These are phyloP conservation scores for Vicugna pacos DNA, from an alignment of 2,113 vertebrate species.

Conservation along the genomic window DNA sequence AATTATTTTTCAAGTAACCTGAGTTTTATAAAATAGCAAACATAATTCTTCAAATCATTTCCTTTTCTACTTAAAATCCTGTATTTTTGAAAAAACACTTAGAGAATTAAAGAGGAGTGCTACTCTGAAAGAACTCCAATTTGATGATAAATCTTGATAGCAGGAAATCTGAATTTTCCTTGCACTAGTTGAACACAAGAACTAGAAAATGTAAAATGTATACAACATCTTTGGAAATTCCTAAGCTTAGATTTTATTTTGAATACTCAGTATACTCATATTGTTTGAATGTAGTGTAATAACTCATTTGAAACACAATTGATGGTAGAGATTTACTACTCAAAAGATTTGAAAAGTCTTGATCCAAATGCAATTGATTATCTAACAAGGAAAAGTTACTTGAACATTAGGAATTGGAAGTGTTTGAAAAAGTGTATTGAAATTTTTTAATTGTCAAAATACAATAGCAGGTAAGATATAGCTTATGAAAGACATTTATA, in stretches of 20 bases:
- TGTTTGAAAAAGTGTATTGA: not conserved
- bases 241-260: not conserved
- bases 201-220: not conserved
- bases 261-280: not conserved
- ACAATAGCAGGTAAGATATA: not conserved
- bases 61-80: not conserved
- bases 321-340: not conserved
- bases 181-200: not conserved
- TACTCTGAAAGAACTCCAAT: not conserved
- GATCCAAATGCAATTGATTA: not conserved
- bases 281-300: not conserved
- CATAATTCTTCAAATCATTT: not conserved
- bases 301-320: not conserved
- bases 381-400: not conserved
- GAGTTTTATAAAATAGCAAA: not conserved
- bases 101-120: not conserved
- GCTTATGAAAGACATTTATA: not conserved
- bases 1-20: not conserved
- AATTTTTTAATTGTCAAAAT: not conserved
- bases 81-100: not conserved
- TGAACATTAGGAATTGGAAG: not conserved
- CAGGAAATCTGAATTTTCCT: not conserved
- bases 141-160: not conserved
- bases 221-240: not conserved
- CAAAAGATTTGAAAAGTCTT: not conserved